Evolutionary conservation across 2,113 vertebrate species (phyloP).

Genomic region (Aviceda subcristata): DNA sequence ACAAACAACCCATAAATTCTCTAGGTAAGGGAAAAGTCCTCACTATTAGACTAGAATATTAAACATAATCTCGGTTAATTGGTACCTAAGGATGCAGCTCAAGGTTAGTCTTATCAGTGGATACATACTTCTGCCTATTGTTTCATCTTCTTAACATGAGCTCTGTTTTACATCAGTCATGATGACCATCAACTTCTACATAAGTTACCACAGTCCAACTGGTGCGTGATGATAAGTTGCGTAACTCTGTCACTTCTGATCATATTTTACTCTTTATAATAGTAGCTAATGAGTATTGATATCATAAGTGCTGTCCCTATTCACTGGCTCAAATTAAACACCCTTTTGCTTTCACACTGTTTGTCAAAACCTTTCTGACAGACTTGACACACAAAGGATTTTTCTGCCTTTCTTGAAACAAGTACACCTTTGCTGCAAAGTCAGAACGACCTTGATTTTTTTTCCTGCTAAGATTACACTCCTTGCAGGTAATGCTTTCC

Average conservation of each 20-base stretch:
- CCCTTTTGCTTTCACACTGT: background rate
- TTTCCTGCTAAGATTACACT: background rate
- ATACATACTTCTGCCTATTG: background rate
- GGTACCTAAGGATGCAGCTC: background rate
- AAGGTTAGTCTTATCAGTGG: background rate
- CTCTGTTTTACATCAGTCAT: background rate
- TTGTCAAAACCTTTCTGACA: background rate
- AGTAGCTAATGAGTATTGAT: background rate
- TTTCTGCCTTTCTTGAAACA: background rate
- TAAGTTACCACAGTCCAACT: background rate
- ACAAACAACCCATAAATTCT: background rate
- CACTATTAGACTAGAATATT: background rate
- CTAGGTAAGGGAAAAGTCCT: background rate
- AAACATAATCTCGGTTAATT: background rate
- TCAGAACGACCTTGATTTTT: background rate
- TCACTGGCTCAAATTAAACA: background rate
- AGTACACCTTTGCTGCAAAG: background rate
- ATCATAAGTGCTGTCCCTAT: background rate
- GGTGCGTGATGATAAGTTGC: background rate
- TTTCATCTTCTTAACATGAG: background rate
- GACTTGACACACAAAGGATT: background rate
- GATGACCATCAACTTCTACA: background rate
- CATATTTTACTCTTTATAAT: background rate
- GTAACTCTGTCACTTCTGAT: background rate
- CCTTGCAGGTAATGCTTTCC: background rate